phyloP scores from a whole-genome alignment of 2,113 vertebrate species.

The Procavia capensis region DNA sequence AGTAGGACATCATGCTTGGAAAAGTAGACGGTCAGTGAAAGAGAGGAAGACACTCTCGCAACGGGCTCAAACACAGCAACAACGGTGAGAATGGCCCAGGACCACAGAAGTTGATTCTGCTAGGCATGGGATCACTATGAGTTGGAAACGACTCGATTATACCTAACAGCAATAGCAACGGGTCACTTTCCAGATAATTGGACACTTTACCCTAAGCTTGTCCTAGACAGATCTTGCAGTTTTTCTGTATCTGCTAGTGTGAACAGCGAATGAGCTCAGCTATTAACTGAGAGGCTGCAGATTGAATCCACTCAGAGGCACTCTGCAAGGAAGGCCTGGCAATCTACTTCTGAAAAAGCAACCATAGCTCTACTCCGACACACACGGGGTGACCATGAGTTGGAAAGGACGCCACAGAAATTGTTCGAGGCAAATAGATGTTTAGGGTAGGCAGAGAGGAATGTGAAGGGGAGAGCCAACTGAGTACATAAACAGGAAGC shows the following conservation, averaged over 20 bases:
- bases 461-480: background rate
- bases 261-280: background rate
- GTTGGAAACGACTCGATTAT: no score
- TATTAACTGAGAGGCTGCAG: background rate
- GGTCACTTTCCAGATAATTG: background rate
- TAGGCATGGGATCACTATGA: no score
- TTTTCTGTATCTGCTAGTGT: background rate
- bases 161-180: no score
- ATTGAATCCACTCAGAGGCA: background rate
- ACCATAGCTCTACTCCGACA: background rate
- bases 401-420: background rate
- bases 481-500: background rate
- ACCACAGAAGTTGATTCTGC: no score
- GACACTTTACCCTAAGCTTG: background rate
- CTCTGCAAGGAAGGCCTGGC: background rate
- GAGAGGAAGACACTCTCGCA: no score
- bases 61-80: no score
- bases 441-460: background rate
- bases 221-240: background rate
- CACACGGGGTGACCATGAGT: no score
- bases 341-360: background rate
- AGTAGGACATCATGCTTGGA: no score
- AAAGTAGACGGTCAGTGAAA: no score
- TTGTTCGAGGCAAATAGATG: background rate
- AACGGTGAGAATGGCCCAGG: no score